These are phyloP conservation scores for Pycnomerus fuliginosus DNA, from an alignment of 2,888 invertebrate genomes.

Conservation along the genomic window DNA sequence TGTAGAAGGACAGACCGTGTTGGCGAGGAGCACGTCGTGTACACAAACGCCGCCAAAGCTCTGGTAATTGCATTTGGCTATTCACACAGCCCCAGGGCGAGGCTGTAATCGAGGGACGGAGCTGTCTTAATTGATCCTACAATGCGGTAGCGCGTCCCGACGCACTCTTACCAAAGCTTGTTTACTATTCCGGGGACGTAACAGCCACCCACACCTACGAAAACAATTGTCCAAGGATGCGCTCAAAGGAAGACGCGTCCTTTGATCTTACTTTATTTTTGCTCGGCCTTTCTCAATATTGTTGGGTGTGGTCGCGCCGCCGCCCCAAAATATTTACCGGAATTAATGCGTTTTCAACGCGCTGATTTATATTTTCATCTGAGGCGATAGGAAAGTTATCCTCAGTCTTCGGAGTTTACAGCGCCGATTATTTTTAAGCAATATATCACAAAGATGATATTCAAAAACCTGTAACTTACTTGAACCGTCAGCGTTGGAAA, in stretches of 20 bases:
- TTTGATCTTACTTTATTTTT: conserved; percentile 20
- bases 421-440: conserved; percentile 36
- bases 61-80: conserved; percentile 47
- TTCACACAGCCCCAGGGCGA: conserved; percentile 42
- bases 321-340: not conserved
- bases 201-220: conserved; percentile 17
- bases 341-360: conserved; percentile 8
- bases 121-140: conserved; percentile 47
- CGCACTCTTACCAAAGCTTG: conserved; percentile 16
- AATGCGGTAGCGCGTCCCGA: conserved; percentile 34
- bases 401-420: conserved; percentile 20
- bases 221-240: conserved; percentile 21
- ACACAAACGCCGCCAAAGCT: conserved; percentile 43
- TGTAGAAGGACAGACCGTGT: conserved; percentile 24
- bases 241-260: conserved; percentile 16
- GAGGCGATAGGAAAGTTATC: conserved; percentile 19
- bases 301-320: not conserved
- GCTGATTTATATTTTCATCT: conserved; percentile 24
- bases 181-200: conserved; percentile 24
- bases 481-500: conserved; percentile 48
- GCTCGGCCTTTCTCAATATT: conserved; percentile 10
- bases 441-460: conserved; percentile 50
- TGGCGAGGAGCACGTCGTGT: conserved; percentile 39
- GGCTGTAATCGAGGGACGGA: conserved; percentile 41
- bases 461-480: conserved; percentile 48